Percentiles rank a stretch among this genome's conserved stretches.
These are phyloP conservation scores for Theristicus caerulescens DNA, from an alignment of 2,113 vertebrate species.

Conservation along the genomic window DNA sequence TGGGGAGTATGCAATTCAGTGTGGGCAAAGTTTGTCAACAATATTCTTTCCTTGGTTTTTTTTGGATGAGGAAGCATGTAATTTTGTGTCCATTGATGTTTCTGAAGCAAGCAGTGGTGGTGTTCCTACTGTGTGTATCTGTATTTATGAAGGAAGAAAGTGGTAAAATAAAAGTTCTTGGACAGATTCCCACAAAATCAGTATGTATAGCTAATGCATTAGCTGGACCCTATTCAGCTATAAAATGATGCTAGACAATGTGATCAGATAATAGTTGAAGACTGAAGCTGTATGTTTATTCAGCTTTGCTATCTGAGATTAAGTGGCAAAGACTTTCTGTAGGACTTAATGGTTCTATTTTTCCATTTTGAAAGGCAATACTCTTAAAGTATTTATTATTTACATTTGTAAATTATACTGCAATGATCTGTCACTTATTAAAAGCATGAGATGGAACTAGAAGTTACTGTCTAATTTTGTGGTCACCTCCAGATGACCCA, in stretches of 20 bases:
- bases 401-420: background rate
- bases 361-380: constrained; percentile 23
- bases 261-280: constrained; percentile 41
- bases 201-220: constrained; percentile 38
- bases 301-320: constrained; percentile 45
- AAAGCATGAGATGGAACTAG: background rate
- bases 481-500: constrained; percentile 5
- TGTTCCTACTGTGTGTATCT: background rate
- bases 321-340: constrained; percentile 16
- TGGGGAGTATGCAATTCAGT: background rate
- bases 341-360: constrained; percentile 9
- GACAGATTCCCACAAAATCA: constrained; percentile 5
- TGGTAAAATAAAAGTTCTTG: background rate
- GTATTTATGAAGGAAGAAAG: background rate
- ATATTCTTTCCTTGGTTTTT: background rate
- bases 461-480: background rate
- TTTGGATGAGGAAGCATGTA: background rate
- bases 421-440: background rate
- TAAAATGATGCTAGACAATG: constrained; percentile 6
- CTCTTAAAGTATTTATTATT: constrained; percentile 13
- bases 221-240: constrained; percentile 45
- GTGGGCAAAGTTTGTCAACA: background rate
- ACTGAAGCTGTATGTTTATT: constrained; percentile 24
- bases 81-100: background rate
- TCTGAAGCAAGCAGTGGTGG: background rate